Base-by-base conservation (phyloP, 2,113 vertebrate genomes). In the Addax nasomaculatus region DNA sequence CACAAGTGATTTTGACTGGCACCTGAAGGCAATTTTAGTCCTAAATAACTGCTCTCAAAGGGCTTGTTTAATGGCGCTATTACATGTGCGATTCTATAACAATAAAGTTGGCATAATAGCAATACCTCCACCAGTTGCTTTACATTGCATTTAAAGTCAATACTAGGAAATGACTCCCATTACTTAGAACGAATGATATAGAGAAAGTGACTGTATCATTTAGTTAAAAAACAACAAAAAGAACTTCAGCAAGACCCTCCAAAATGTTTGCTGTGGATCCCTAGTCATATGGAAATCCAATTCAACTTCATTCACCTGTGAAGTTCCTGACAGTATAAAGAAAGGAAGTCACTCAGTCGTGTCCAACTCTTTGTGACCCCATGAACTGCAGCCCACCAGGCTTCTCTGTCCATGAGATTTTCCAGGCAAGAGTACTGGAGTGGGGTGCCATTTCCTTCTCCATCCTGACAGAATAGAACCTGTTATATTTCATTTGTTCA, bases 1-100 rank as follows among this genome's bases (percentile, higher is more conserved):
- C 51, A 51, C 92, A 98, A 97, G 96, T 99, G 98, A 98, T 98
- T 98, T 98, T 83, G 83, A 80, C 43, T 98, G 98, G 98, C 81
- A 95, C 90, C 97, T 36, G 13, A 96, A 73, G 96, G 97, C 90
- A 96, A 95, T 98, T 98, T 2, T 0, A 76, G 23, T 53, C 45
- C 93, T 97, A 76, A 43, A 49, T 96, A 98, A 98, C 96, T 95
- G 96, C 97, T 98, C 98, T 98, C 98, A 97, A 62, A 7, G 83
- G 98, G 84, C 47, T 98, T 98, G 96, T 95, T 98, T 98, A 98
- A 98, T 84, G 73, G 70, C 79, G 43, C 8, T 96, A 94, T 97
- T 96, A 98, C 93, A 98, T 88, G 93, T 96, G 92, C 97, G 98
- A 89, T 97, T 98, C 95, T 97, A 81, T 97, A 98, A 97, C 94